A percentile compares a stretch with the other conserved stretches of the same genome.
Evolutionary conservation across 2,113 vertebrate genomes (phyloP).

Genomic region (Rhizomys pruinosus): DNA sequence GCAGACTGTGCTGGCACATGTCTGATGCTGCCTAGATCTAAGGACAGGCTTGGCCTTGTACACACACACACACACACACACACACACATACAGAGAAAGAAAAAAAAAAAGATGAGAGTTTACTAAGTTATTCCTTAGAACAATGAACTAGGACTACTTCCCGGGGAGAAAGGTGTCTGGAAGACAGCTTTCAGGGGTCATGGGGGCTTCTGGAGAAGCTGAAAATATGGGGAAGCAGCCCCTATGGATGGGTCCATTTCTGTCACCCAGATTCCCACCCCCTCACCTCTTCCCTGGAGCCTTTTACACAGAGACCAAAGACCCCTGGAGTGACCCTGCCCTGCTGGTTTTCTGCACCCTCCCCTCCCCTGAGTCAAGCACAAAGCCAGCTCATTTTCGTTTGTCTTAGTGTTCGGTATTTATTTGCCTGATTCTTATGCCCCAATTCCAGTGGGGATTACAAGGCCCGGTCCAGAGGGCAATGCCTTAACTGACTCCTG

Average conservation of each 20-base stretch:
- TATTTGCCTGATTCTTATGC: neutral
- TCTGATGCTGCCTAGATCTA: neutral
- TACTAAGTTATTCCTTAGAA: neutral
- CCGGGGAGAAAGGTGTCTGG: neutral
- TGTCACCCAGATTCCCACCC: neutral
- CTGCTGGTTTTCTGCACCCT: neutral
- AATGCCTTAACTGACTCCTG: neutral
- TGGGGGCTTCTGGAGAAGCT: neutral
- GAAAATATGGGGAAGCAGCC: neutral
- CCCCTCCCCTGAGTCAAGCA: neutral
- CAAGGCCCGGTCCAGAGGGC: neutral
- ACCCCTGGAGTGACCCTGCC: accelerated
- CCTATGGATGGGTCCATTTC: neutral
- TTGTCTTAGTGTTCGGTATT: neutral
- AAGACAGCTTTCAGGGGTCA: neutral
- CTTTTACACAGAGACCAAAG: neutral
- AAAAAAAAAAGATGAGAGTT: neutral
- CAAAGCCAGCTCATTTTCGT: neutral
- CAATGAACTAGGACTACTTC: neutral
- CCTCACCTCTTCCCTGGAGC: neutral
- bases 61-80: no score
- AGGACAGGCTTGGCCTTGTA: neutral
- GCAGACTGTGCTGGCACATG: neutral
- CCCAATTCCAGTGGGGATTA: neutral
- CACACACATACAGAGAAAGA: no score